Evolutionary conservation across 2,888 invertebrate species (phyloP).

Genomic region (Phorcus lineatus): DNA sequence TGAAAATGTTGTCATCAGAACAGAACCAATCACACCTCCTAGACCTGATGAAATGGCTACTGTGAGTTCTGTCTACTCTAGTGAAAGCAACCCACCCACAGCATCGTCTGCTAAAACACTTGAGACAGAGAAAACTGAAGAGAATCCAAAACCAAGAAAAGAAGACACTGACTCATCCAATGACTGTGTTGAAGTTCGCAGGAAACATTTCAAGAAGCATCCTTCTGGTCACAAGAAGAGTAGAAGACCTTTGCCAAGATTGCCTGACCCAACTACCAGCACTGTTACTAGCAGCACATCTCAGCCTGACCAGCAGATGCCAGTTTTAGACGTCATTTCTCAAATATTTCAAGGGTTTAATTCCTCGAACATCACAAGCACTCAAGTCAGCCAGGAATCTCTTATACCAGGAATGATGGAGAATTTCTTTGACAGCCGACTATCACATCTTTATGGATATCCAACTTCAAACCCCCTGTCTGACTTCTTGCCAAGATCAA

Average conservation of each 20-base stretch:
- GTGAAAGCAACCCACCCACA: not conserved
- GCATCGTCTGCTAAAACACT: not conserved
- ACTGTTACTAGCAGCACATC: constrained; percentile 34
- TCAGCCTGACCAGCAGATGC: not conserved
- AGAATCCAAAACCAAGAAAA: not conserved
- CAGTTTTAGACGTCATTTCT: not conserved
- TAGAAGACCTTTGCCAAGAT: constrained; percentile 30
- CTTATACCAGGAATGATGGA: constrained; percentile 5
- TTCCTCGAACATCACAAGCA: not conserved
- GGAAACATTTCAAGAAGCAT: constrained; percentile 61
- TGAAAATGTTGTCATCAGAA: constrained; percentile 12
- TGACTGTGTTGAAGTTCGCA: not conserved
- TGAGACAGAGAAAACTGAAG: not conserved
- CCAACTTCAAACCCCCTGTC: not conserved
- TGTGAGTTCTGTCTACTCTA: no score
- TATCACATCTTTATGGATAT: not conserved
- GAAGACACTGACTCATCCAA: constrained; percentile 5
- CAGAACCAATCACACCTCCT: not conserved
- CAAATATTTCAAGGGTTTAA: not conserved
- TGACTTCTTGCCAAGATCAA: not conserved
- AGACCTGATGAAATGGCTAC: not conserved
- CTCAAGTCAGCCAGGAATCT: not conserved
- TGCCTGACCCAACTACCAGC: constrained; percentile 42
- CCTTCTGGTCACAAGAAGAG: constrained; percentile 68
- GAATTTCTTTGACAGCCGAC: not conserved